These are phyloP conservation scores for Brachyrhaphis roseni DNA, from an alignment of 2,797 vertebrate genomes.

Conservation along the genomic window DNA sequence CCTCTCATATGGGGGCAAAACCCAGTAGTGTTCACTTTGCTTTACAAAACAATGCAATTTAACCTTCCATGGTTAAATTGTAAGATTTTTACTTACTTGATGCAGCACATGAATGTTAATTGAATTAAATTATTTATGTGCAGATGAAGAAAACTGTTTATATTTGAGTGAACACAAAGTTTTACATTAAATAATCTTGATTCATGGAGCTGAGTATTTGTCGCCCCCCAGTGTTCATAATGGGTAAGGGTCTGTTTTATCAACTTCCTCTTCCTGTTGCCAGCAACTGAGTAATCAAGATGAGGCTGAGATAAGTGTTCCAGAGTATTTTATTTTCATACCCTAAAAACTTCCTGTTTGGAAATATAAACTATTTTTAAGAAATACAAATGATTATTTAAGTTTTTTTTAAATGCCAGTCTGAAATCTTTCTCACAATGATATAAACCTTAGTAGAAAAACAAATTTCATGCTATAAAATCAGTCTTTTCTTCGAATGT, in stretches of 20 bases:
- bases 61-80: no score
- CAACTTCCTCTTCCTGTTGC: neutral
- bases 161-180: neutral
- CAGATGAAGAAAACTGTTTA: neutral
- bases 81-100: neutral
- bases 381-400: neutral
- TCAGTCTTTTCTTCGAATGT: slow-evolving; percentile 66
- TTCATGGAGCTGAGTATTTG: slow-evolving; percentile 16
- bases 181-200: neutral
- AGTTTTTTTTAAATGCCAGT: slow-evolving; percentile 2
- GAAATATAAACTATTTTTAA: slow-evolving; percentile 4
- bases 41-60: slow-evolving; percentile 18
- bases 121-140: neutral
- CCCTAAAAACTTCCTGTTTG: neutral
- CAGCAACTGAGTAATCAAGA: neutral
- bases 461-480: slow-evolving; percentile 11
- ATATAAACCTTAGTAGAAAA: neutral
- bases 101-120: neutral
- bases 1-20: slow-evolving; percentile 44
- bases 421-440: neutral
- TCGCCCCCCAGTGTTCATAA: slow-evolving; percentile 64
- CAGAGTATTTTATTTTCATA: slow-evolving; percentile 3
- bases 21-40: slow-evolving; percentile 1
- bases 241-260: neutral
- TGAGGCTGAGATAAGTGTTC: neutral